Conservation (phyloP, 2,797 vertebrate genomes). For the Eptatretus atami region DNA sequence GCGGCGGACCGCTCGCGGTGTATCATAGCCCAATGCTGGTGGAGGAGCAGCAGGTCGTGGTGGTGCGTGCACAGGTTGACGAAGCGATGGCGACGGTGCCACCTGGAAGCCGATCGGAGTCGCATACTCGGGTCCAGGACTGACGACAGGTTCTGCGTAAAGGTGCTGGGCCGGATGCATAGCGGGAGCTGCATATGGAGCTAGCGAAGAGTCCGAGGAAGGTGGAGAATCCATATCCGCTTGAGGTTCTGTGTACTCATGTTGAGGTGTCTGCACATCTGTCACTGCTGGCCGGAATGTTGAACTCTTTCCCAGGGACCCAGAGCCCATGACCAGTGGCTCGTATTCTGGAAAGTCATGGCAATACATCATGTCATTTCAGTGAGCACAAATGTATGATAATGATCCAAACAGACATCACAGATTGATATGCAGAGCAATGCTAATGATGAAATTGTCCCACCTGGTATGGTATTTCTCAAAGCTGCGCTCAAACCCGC, state of each 20-base stretch:
- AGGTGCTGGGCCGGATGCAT: slow-evolving; percentile 1
- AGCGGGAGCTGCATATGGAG: neutral
- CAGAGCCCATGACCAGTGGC: neutral
- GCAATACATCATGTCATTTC: too few relatives aligned
- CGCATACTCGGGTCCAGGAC: neutral
- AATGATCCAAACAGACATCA: too few relatives aligned
- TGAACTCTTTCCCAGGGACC: neutral
- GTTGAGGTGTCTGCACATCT: neutral
- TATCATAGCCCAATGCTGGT: too few relatives aligned
- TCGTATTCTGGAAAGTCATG: neutral
- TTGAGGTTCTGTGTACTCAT: too few relatives aligned
- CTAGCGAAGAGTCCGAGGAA: neutral
- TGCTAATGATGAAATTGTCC: too few relatives aligned
- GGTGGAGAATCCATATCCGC: too few relatives aligned
- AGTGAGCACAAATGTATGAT: too few relatives aligned
- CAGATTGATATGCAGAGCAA: too few relatives aligned
- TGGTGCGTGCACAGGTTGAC: neutral
- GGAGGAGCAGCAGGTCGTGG: too few relatives aligned
- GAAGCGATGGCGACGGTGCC: neutral
- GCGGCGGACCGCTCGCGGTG: too few relatives aligned
- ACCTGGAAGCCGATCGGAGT: neutral
- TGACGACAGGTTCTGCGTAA: slow-evolving; percentile 1
- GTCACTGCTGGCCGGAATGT: slow-evolving; percentile 4
- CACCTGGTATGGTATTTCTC: too few relatives aligned
- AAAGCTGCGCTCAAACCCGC: too few relatives aligned